These are phyloP conservation scores for Tachypleus tridentatus DNA, from an alignment of 1,140 invertebrate genomes.

Conservation along the genomic window DNA sequence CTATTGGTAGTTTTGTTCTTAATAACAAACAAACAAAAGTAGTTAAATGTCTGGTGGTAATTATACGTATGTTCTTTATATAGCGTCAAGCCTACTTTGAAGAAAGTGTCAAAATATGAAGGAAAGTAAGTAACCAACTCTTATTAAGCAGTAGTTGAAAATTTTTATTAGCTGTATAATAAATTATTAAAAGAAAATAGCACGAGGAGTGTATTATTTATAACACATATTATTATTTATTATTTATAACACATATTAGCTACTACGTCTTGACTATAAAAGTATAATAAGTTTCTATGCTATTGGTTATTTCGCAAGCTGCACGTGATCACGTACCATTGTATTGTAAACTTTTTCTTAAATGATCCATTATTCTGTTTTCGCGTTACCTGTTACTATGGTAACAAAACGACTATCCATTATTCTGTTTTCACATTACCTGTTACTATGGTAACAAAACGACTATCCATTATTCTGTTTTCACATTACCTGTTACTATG, in stretches of 20 bases:
- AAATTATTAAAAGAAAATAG: neutral
- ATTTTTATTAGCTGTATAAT: neutral
- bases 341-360: too few relatives aligned
- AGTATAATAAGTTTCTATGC: too few relatives aligned
- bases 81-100: conserved; percentile 92
- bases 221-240: neutral
- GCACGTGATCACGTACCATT: neutral
- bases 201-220: neutral
- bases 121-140: conserved; percentile 55
- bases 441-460: too few relatives aligned
- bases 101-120: conserved; percentile 99
- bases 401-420: too few relatives aligned
- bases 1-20: conserved; percentile 18
- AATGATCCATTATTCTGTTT: too few relatives aligned
- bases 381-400: too few relatives aligned
- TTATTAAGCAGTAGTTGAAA: neutral
- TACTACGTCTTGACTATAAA: too few relatives aligned
- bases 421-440: too few relatives aligned
- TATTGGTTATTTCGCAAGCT: conserved; percentile 6
- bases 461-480: too few relatives aligned
- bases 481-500: too few relatives aligned
- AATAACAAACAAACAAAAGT: neutral
- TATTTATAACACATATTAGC: conserved; percentile 5
- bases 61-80: conserved; percentile 15
- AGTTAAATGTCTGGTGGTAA: neutral